Percentiles rank a stretch among this genome's conserved stretches.
phyloP scores from a whole-genome alignment of 2,888 invertebrate genomes.

The Ferdinandea cuprea region DNA sequence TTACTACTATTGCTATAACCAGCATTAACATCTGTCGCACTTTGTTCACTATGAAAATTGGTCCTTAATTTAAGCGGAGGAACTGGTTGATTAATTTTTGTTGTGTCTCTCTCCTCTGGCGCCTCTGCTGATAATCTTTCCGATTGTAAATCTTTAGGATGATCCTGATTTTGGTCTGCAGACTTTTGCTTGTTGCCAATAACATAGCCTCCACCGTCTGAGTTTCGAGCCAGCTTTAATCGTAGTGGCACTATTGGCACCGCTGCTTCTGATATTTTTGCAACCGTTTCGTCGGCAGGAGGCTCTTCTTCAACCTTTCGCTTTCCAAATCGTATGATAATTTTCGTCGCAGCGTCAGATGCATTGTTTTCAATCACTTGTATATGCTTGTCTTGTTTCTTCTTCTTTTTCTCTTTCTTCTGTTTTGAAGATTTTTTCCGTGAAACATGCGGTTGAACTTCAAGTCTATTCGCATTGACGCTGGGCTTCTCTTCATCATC shows the following conservation, averaged over 20 bases:
- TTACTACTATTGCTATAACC: conserved; percentile 65
- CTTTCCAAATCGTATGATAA: conserved; percentile 88
- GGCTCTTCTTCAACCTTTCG: conserved; percentile 80
- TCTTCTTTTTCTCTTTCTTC: conserved; percentile 84
- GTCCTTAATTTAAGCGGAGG: conserved; percentile 73
- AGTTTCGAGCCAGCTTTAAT: conserved; percentile 92
- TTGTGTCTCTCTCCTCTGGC: conserved; percentile 23
- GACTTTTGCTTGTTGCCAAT: conserved; percentile 78
- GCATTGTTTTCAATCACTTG: conserved; percentile 84
- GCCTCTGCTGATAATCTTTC: conserved; percentile 44
- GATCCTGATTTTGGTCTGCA: conserved; percentile 19
- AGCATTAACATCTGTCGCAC: conserved; percentile 62
- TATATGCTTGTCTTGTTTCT: conserved; percentile 84
- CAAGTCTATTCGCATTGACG: conserved; percentile 82
- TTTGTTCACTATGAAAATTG: conserved; percentile 69
- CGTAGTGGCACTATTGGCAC: conserved; percentile 89
- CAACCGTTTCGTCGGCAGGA: conserved; percentile 22
- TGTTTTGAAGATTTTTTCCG: conserved; percentile 80
- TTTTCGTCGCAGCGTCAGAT: conserved; percentile 86
- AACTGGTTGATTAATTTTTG: conserved; percentile 66
- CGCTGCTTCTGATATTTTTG: conserved; percentile 34
- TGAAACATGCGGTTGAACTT: conserved; percentile 82
- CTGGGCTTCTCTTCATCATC: conserved; percentile 84
- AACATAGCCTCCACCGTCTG: conserved; percentile 87
- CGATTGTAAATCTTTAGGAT: conserved; percentile 16